Base-by-base conservation (phyloP, 2,797 vertebrate species). In the Sebastes steindachneri region DNA sequence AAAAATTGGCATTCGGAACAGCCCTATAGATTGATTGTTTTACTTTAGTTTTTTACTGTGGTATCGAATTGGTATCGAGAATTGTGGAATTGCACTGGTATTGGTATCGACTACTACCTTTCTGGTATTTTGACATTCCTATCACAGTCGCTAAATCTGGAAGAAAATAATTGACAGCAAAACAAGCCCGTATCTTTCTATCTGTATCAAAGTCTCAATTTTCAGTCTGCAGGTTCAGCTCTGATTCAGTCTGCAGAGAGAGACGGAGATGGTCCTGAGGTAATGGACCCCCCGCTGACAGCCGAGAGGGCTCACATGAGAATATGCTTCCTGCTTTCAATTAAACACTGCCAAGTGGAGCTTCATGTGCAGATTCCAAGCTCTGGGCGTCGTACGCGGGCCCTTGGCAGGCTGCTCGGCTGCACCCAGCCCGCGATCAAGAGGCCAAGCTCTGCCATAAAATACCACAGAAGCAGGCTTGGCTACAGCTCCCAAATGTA, bases 241-340 rank as follows among this genome's bases (percentile, higher is more conserved):
- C 9, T 37, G 51, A 67, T 37, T 78, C 41, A 28, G 37, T 74
- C 62, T 80, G 45, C 67, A 59, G 37, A 74, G 33, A 62, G 65
- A 80, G 75, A 78, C 26, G 62, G 53, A 73, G 26, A 73, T 19
- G 41, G 55, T 80, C 66, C 63, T 37, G 78, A 80, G 72, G 69
- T 68, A 83, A 81, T 25, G 41, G 77, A 80, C 62, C 78, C 75
- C 72, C 75, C 1, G 28, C 26, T 33, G 76, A 79, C 69, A 81
- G 77, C 73, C 31, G 4, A 67, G 70, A 68, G 76, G 73, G 65
- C 73, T 87, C 82, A 54, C 76, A 77, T 75, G 89, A 91, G 73
- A 93, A 93, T 86, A 86, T 77, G 88, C 77, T 90, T 75, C 63
- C 69, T 76, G 70, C 82, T 87, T 94, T 92, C 85, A 89, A 88